Evolutionary conservation across 2,888 invertebrate genomes (phyloP), one percentile per base, ranked within the genome.

Genomic region (Amphipyra tragopoginis): DNA sequence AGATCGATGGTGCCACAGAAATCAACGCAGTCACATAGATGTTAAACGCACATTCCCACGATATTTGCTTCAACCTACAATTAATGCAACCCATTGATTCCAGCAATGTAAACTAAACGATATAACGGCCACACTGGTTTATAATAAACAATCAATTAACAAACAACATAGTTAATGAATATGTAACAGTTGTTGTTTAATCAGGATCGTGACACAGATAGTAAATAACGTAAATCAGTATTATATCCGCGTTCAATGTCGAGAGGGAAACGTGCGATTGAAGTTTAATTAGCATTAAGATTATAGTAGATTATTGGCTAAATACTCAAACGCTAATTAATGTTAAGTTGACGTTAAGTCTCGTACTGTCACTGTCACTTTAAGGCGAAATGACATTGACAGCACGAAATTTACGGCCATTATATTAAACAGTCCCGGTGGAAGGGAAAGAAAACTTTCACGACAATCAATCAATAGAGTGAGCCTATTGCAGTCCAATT

Each of bases 131-230:
- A 21, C 21, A 21, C 21, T 33, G 34, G 44, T 66, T 29, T 50
- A 51, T 51, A 72, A 57, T 62, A 66, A 67, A 62, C 49, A 34
- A 55, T 54, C 72, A 72, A 72, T 71, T 65, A 72, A 49, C 60
- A 40, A 56, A 54, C 52, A 48, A 34, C 49, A 38, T 49, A 14
- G 49, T 36, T 38, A 29, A 48, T 48, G 47, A 48, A 48, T 48
- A 48, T 48, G 47, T 48, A 48, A 48, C 47, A 48, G 34, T 42
- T 42, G 15, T 15, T 10, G 15, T 15, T 15, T 55, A 29, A 62
- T 51, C 42, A 56, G 63, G 53, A 47, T 71, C 54, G 43, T 59
- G 69, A 40, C 65, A 72, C 26, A 33, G 21, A 71, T 67, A 56
- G 15, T 42, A 71, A 40, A 39, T 13, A 45, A 43, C n/a, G 43